Evolutionary conservation across 1,140 invertebrate genomes (phyloP).

Genomic region (Thaumetopoea pityocampa): DNA sequence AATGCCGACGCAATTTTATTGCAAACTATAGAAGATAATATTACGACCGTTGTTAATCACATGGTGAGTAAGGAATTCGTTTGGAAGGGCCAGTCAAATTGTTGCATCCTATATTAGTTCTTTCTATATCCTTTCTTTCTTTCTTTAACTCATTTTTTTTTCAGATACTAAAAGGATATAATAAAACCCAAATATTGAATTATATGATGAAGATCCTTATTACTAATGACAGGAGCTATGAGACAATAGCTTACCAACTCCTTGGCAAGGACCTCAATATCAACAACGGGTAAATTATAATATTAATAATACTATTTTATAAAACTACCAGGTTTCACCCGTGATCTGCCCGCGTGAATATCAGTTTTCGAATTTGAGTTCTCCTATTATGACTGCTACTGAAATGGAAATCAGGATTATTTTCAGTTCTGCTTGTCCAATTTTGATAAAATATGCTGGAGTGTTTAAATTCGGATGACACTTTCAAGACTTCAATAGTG

Average conservation of each 20-base stretch:
- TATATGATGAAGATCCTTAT: slow-evolving; percentile 56
- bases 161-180: slow-evolving; percentile 51
- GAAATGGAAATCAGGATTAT: no score
- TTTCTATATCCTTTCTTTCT: slow-evolving; percentile 1
- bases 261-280: slow-evolving; percentile 26
- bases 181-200: slow-evolving; percentile 54
- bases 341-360: no score
- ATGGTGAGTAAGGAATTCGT: slow-evolving; percentile 37
- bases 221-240: slow-evolving; percentile 47
- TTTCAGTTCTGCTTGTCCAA: no score
- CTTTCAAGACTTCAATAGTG: no score
- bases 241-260: slow-evolving; percentile 38
- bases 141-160: slow-evolving; percentile 31
- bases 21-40: slow-evolving; percentile 53
- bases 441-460: no score
- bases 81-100: neutral
- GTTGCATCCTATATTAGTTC: neutral
- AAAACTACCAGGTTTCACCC: no score
- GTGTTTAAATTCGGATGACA: no score
- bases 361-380: no score
- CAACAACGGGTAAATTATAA: slow-evolving; percentile 34
- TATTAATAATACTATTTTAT: no score
- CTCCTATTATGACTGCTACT: no score
- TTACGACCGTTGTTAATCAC: slow-evolving; percentile 37
- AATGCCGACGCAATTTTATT: slow-evolving; percentile 35